These are phyloP conservation scores for Thalpophila matura DNA, from an alignment of 2,888 invertebrate species.

Conservation along the genomic window DNA sequence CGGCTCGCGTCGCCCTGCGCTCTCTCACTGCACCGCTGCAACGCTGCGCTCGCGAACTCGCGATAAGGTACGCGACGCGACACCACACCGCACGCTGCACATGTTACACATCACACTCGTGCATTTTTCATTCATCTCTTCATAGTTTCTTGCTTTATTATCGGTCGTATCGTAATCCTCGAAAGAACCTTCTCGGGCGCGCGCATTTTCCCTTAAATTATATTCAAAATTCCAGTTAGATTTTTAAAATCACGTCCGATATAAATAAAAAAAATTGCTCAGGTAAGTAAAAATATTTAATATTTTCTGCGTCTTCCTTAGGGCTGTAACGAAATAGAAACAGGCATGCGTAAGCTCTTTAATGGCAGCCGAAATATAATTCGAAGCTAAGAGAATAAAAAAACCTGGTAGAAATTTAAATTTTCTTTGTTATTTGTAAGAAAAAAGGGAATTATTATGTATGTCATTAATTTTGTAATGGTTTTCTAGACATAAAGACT, in stretches of 20 bases:
- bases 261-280: constrained; percentile 33
- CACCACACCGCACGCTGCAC: constrained; percentile 70
- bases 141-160: constrained; percentile 65
- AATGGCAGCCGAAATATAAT: constrained; percentile 64
- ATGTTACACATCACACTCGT: constrained; percentile 70
- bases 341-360: constrained; percentile 66
- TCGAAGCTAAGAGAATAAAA: constrained; percentile 37
- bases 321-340: constrained; percentile 56
- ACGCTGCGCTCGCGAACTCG: constrained; percentile 80
- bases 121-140: constrained; percentile 82
- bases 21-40: constrained; percentile 78
- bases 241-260: constrained; percentile 44
- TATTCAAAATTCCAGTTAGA: constrained; percentile 53
- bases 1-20: constrained; percentile 84
- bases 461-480: constrained; percentile 61
- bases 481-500: constrained; percentile 69
- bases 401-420: constrained; percentile 33
- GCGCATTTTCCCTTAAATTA: constrained; percentile 55
- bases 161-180: constrained; percentile 59
- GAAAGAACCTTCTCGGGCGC: constrained; percentile 45
- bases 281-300: constrained; percentile 59
- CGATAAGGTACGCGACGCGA: constrained; percentile 77
- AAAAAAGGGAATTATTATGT: constrained; percentile 24
- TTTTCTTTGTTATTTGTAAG: constrained; percentile 27
- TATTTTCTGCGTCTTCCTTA: constrained; percentile 42